Base-by-base conservation (phyloP, 1,140 invertebrate genomes). In the Apis dorsata region DNA sequence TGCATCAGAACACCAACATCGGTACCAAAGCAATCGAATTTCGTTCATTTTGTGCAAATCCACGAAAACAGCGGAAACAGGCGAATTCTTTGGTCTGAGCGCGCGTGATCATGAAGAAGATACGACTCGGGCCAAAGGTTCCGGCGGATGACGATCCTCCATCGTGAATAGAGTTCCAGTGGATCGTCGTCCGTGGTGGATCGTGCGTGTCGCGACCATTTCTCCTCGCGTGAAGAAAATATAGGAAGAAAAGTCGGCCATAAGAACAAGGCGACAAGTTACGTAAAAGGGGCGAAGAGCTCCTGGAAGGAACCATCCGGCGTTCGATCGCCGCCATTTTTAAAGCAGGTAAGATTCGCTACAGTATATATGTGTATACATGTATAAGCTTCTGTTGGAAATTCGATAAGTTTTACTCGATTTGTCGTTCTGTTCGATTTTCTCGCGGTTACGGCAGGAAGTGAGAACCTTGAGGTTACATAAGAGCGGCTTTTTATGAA, bases 91-190 rank as follows among this genome's bases (percentile, higher is more conserved):
- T 15, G 24, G 15, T 15, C 2, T 59, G 62, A 75, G 65, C 53
- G 79, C 57, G 79, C 62, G 60, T 72, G 69, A 73, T 55, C 78
- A 49, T 59, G 60, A 65, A 68, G 62, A 57, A 81, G 79, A 81
- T 81, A 81, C 78, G 53, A 44, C 21, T 53, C 9, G 21, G 79
- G 72, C 53, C 53, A 81, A 81, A 75, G 69, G 79, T 75, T 75
- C 34, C 24, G 62, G 28, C 71, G 60, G 51, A 34, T 19, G 12
- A 34, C 65, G 19, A 28, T 44, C 44, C 51, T 60, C 24, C 62
- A 19, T 12, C 44, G 55, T 5, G 65, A 82, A 74, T 78, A 66
- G 34, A 44, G 55, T 60, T 53, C 57, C 57, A 77, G 81, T n/a
- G 57, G 55, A 44, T 3, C 28, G 24, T 63, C 21, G 34, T 28